These are phyloP conservation scores for Zelleria hepariella DNA, from an alignment of 2,888 invertebrate species.

Conservation along the genomic window DNA sequence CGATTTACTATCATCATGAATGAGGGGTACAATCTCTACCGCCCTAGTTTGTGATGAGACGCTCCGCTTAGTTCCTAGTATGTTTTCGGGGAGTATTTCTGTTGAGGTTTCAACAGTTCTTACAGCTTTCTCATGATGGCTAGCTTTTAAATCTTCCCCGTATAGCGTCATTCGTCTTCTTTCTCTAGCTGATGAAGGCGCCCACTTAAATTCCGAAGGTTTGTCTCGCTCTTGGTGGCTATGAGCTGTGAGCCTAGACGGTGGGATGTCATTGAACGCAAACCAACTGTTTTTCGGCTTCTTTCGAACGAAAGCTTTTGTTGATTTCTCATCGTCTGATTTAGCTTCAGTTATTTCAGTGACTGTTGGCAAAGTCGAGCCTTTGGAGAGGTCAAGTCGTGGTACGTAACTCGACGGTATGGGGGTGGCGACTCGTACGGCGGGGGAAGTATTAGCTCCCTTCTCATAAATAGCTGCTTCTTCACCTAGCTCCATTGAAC, in stretches of 20 bases:
- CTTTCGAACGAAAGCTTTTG: constrained; percentile 11
- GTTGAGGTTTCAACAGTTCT: not conserved
- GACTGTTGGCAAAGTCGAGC: constrained; percentile 42
- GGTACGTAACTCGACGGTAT: constrained; percentile 37
- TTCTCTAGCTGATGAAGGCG: constrained; percentile 44
- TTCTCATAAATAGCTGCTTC: constrained; percentile 7
- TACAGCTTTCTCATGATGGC: not conserved
- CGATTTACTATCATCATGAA: not conserved
- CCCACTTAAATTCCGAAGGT: constrained; percentile 31
- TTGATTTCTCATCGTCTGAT: not conserved
- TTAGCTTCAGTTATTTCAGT: constrained; percentile 44
- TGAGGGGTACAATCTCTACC: not conserved
- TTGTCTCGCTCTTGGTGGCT: constrained; percentile 13
- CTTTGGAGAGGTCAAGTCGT: constrained; percentile 27
- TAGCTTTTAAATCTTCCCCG: not conserved
- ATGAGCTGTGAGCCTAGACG: not conserved
- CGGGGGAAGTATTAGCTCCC: not conserved
- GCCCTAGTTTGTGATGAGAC: not conserved
- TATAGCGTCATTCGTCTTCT: constrained; percentile 19
- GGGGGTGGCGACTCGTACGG: constrained; percentile 34
- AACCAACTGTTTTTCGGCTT: constrained; percentile 35
- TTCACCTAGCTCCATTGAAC: constrained; percentile 13
- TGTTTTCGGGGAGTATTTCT: not conserved
- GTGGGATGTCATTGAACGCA: not conserved
- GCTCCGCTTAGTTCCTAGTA: not conserved